Conservation (phyloP, 2,113 vertebrate species). For the Pseudopodoces humilis region DNA sequence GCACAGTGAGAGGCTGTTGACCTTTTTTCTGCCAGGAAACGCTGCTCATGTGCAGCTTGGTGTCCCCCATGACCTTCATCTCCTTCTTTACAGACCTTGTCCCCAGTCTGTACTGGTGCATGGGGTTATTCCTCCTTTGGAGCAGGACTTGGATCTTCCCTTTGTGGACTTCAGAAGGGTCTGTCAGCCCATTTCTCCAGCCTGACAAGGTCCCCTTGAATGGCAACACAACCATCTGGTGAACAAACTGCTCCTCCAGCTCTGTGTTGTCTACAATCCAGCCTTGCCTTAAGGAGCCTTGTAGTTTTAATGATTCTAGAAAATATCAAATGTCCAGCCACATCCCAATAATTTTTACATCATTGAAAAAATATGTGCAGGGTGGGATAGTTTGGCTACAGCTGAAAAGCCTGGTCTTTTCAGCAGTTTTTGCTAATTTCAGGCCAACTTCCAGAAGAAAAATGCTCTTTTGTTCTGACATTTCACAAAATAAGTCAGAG, state of each 20-base stretch:
- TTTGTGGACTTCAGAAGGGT: neutral
- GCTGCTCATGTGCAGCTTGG: neutral
- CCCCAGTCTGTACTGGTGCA: no score
- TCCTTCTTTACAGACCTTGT: neutral
- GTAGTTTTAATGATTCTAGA: neutral
- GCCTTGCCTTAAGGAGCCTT: neutral
- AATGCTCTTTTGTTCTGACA: slow-evolving; percentile 27
- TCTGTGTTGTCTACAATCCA: neutral
- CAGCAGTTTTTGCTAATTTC: neutral
- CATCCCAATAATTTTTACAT: neutral
- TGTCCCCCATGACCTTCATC: neutral
- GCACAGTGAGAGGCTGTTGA: fast-evolving
- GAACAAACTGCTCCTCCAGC: neutral
- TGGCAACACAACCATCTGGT: neutral
- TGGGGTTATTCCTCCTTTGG: neutral
- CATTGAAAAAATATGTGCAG: neutral
- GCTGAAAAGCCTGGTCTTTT: neutral
- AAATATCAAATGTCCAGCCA: neutral
- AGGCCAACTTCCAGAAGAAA: neutral
- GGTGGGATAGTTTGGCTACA: neutral
- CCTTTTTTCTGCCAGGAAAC: fast-evolving
- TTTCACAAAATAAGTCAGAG: slow-evolving; percentile 26
- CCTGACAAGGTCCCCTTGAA: neutral
- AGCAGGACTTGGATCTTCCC: neutral
- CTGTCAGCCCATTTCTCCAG: neutral